Evolutionary conservation across 2,888 invertebrate species (phyloP), one percentile per base, ranked within the genome.

Genomic region (Stenodera caucasica): DNA sequence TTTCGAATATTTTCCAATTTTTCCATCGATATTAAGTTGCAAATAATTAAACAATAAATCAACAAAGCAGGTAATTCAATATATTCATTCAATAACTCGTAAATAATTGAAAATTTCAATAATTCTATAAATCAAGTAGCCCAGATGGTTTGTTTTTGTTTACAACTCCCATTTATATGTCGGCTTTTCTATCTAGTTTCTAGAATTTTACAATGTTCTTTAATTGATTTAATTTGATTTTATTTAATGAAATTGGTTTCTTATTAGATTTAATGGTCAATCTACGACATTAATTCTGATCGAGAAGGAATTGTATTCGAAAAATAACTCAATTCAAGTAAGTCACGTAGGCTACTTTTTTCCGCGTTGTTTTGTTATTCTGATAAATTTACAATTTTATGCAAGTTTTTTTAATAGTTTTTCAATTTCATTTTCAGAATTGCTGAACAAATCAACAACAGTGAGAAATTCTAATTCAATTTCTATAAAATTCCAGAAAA

Each of bases 61-160:
- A 32, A 33, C 23, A 35, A 37, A n/a, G 8, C 29, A 40, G 56
- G 68, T 68, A 61, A 32, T 63, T 59, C 3, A 14, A 33, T 53
- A 54, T 54, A 37, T 55, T 52, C 8, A 12, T 12, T 9, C 18
- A 11, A 37, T 15, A 15, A 18, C 8, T 9, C 1, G 3, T 29
- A 49, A 40, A 30, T 64, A 60, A 49, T 58, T 37, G 54, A 53
- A 40, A 21, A 49, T 65, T 63, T 58, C 49, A 12, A 26, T 29
- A 29, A 49, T 58, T 33, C 21, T 14, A 32, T 35, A 35, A 26
- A 23, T 49, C 50, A 52, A 49, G 55, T 58, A 62, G 61, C 70
- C 73, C 73, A 72, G 73, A 70, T 74, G 74, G 70, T 69, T 72
- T 71, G 72, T 70, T 72, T 72, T 74, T 73, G 73, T 73, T 70